Base-by-base conservation (phyloP, 1,140 invertebrate genomes). In the Megathymus violae region DNA sequence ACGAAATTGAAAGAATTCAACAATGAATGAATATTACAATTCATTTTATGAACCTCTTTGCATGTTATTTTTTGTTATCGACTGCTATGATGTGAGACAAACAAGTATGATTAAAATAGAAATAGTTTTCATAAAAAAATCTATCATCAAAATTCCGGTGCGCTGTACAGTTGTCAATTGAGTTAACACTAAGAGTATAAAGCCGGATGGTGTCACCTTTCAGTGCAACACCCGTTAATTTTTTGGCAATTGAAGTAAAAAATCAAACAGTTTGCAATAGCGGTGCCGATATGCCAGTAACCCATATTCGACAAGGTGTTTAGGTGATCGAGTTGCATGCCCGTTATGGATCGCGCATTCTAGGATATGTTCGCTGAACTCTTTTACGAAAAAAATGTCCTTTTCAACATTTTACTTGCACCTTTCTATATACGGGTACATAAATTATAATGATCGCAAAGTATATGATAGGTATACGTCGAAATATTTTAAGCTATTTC, bases 301-400 rank as follows among this genome's bases (percentile, higher is more conserved):
- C 88, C 88, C 88, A 90, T 83, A 88, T 90, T 82, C 77, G 85
- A 83, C 80, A 90, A 90, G 88, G 88, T 90, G 88, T 88, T 82
- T 78, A 71, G 74, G 75, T 85, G 80, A 86, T 90, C 88, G 66
- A 74, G 79, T 90, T 90, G 75, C 88, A 84, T n/a, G 67, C 78
- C 85, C 84, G 87, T 87, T 89, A 88, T 62, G 15, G 60, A 34
- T 66, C 68, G 60, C 71, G n/a, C n/a, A n/a, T n/a, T n/a, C n/a
- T n/a, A n/a, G n/a, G n/a, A 68, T 74, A 52, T 69, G 67, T 78
- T 82, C 82, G 75, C 85, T 54, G 44, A 83, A 79, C 63, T 77
- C 70, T 86, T 88, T 78, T 74, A 11, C 46, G 34, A 71, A 85
- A 79, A 83, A 84, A 67, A 63, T 76, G 66, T 64, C 69, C 78